Evolutionary conservation across 2,888 invertebrate genomes (phyloP), one percentile per base, ranked within the genome.

Genomic region (Zootermopsis nevadensis): DNA sequence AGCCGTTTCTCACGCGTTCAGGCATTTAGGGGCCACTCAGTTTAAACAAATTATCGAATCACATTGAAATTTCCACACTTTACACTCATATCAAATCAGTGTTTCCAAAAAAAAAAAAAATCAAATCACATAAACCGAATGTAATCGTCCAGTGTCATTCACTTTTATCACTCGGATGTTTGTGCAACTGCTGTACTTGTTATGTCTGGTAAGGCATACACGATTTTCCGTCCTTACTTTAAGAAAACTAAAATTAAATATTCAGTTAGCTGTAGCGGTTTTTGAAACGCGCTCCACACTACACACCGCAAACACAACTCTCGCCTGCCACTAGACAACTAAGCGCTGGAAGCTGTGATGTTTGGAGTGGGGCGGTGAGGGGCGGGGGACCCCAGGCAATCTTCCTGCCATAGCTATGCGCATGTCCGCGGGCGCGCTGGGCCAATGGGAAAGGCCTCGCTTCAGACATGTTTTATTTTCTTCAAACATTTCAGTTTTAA

Each of bases 321-420:
- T 74, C n/a, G 74, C 74, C 24, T 24, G 74, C 74, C 38, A n/a
- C 74, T 38, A n/a, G 74, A 74, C 38, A 38, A 74, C 74, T 74
- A 74, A 74, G 74, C 31, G 74, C 81, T 72, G 74, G 81, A 81
- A 81, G 81, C 81, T 81, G 74, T n/a, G 53, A 33, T 27, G 53
- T 74, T 35, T 2, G 74, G 53, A 48, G 53, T 22, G 69, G 81
- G 53, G 69, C 42, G 81, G n/a, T 33, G 81, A 10, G 66, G 67
- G 38, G 27, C 81, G 81, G 48, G 31, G 74, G 60, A 55, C 79
- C 60, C 53, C 24, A 53, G 74, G 74, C 74, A 74, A 74, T 74
- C 74, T 74, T 74, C 74, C 74, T 74, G 38, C 74, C 38, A 42
- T 8, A 74, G 74, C 31, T 74, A 74, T 74, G 74, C 74, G 74